Conservation (phyloP, 2,888 invertebrate genomes). For the Chaetoderma sp. region DNA sequence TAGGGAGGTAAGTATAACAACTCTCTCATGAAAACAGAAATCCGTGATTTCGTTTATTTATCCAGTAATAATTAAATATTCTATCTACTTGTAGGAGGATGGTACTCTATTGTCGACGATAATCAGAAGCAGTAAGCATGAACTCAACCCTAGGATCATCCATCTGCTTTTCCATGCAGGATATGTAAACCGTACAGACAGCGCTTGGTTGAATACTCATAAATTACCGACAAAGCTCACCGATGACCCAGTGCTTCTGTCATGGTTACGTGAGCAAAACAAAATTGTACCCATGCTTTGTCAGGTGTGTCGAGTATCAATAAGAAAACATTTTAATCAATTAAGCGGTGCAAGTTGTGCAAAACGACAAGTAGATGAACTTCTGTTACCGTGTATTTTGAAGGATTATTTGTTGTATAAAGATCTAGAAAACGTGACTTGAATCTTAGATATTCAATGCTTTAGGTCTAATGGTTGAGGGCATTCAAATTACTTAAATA, state of each 20-base stretch:
- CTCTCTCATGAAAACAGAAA: too few relatives aligned
- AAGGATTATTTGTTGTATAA: constrained; percentile 2
- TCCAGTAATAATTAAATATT: too few relatives aligned
- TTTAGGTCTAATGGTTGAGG: too few relatives aligned
- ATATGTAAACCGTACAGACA: neutral
- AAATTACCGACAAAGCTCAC: neutral
- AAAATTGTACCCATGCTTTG: neutral
- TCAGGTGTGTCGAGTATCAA: constrained; percentile 9
- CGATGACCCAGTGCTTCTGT: constrained; percentile 6
- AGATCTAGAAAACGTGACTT: too few relatives aligned
- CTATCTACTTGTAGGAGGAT: constrained; percentile 10
- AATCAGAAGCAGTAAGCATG: too few relatives aligned
- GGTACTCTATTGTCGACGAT: constrained; percentile 14
- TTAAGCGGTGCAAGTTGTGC: neutral
- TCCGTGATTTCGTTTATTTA: too few relatives aligned
- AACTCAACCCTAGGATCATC: neutral
- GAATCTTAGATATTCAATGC: too few relatives aligned
- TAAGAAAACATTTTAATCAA: neutral
- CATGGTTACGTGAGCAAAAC: neutral
- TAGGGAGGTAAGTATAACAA: too few relatives aligned
- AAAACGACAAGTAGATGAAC: neutral
- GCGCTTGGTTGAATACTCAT: neutral
- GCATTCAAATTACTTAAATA: too few relatives aligned
- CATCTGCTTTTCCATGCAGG: constrained; percentile 10
- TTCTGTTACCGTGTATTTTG: constrained; percentile 8